Conservation (phyloP, 2,113 vertebrate species). For the Mandrillus leucophaeus region DNA sequence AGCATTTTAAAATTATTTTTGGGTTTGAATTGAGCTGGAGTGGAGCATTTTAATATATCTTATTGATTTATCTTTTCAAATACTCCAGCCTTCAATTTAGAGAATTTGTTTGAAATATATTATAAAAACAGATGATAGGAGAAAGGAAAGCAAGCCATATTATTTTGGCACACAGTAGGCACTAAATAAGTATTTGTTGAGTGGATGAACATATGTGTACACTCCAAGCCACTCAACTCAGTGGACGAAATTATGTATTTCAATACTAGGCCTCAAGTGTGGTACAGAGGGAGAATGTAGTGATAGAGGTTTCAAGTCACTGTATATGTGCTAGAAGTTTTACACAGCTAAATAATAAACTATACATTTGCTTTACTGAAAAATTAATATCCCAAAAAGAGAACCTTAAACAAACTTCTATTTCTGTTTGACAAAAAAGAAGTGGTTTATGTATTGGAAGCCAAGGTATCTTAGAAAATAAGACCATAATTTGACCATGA, state of each 20-base stretch:
- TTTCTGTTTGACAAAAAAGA: not conserved
- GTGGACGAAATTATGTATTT: constrained; percentile 3
- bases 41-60: constrained; percentile 28
- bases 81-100: not conserved
- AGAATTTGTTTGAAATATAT: constrained; percentile 8
- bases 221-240: not conserved
- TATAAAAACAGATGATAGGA: not conserved
- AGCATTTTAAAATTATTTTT: constrained; percentile 10
- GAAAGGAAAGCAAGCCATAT: not conserved
- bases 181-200: constrained; percentile 21
- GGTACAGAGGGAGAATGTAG: not conserved
- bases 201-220: not conserved
- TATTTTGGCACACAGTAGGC: constrained; percentile 19
- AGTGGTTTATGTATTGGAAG: not conserved
- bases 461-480: not conserved
- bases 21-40: not conserved
- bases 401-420: not conserved
- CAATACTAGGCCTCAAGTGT: not conserved
- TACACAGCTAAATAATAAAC: not conserved
- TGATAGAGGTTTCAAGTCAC: not conserved
- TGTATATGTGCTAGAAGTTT: not conserved
- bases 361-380: not conserved
- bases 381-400: not conserved
- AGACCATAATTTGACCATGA: not conserved
- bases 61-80: constrained; percentile 25